These are phyloP conservation scores for Haliclona indistincta DNA, from an alignment of 37 sponge, comb jelly and placozoan species.

Conservation along the genomic window DNA sequence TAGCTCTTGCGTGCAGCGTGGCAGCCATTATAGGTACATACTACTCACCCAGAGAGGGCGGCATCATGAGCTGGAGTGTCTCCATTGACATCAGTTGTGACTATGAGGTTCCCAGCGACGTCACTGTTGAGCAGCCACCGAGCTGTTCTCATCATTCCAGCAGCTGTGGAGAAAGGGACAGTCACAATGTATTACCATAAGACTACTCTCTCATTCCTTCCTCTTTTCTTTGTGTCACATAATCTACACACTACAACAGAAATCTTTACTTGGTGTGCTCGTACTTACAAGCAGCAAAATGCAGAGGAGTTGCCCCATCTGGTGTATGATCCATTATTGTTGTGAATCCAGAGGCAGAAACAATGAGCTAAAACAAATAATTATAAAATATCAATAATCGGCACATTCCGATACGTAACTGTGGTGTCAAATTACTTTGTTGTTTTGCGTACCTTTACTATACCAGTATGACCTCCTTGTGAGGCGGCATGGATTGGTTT, in stretches of 20 bases:
- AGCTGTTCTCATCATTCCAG: conserved; percentile 52
- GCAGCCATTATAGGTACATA: background rate
- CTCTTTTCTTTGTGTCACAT: no score
- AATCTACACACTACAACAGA: background rate
- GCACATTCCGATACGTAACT: background rate
- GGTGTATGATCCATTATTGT: conserved; percentile 51
- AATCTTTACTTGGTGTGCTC: background rate
- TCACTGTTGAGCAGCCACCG: conserved; percentile 79
- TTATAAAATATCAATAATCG: background rate
- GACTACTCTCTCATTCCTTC: background rate
- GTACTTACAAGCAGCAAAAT: conserved; percentile 78
- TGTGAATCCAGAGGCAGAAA: conserved; percentile 37
- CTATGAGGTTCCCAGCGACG: conserved; percentile 42
- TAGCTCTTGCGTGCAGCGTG: background rate
- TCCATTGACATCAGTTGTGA: conserved; percentile 63
- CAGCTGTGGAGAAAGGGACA: conserved; percentile 19
- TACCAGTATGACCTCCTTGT: conserved; percentile 76
- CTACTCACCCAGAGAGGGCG: conserved; percentile 70
- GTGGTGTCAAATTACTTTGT: background rate
- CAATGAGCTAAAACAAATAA: conserved; percentile 55
- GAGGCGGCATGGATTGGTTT: conserved; percentile 80
- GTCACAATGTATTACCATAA: background rate
- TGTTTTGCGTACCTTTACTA: conserved; percentile 45
- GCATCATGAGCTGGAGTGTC: conserved; percentile 88
- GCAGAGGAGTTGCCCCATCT: conserved; percentile 82